These are phyloP conservation scores for Ladona fulva DNA, from an alignment of 1,140 invertebrate species.

Conservation along the genomic window DNA sequence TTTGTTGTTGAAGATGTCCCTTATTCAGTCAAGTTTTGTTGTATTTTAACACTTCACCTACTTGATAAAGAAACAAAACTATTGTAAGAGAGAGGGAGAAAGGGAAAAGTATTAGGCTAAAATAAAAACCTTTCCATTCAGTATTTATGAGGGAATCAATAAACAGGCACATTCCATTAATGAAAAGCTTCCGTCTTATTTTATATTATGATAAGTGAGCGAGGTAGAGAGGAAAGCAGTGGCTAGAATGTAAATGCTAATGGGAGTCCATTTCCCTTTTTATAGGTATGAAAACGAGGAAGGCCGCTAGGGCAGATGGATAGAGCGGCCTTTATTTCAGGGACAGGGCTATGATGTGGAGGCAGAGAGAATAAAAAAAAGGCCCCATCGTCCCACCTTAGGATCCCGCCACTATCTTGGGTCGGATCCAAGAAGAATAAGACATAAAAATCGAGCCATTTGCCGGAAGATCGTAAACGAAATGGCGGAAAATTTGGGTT, in stretches of 20 bases:
- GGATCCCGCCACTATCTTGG: background rate
- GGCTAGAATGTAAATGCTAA: background rate
- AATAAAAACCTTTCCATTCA: too few species aligned
- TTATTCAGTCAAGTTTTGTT: too few species aligned
- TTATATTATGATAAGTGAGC: background rate
- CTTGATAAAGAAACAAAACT: too few species aligned
- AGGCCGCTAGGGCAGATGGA: background rate
- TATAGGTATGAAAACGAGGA: background rate
- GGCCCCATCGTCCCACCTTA: background rate
- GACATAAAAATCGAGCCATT: slow-evolving; percentile 1
- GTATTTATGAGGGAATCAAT: too few species aligned
- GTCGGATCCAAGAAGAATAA: background rate
- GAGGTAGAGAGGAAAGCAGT: background rate
- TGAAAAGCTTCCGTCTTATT: too few species aligned
- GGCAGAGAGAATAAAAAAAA: background rate
- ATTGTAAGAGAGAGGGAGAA: too few species aligned
- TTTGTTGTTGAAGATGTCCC: too few species aligned
- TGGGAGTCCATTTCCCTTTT: background rate
- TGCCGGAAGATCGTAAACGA: background rate
- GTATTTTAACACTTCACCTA: too few species aligned
- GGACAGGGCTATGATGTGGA: background rate
- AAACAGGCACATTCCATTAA: too few species aligned
- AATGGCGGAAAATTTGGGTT: background rate
- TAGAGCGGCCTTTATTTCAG: background rate
- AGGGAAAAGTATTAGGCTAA: too few species aligned